Conservation (phyloP, 2,113 vertebrate genomes). For the Puma concolor region DNA sequence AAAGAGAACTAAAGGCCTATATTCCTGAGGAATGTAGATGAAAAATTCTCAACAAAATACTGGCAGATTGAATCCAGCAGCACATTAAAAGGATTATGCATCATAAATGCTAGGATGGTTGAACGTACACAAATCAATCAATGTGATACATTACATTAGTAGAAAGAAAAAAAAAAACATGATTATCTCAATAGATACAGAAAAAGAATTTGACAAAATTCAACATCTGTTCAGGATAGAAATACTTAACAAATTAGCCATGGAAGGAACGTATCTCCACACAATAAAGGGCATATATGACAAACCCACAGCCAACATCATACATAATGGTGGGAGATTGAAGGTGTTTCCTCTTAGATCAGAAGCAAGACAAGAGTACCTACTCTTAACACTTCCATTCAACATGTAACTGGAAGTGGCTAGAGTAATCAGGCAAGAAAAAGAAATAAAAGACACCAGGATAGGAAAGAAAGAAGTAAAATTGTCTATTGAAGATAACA, state of each 20-base stretch:
- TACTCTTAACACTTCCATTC: background rate
- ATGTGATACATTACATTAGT: background rate
- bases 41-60: background rate
- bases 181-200: background rate
- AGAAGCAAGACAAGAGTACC: background rate
- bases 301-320: background rate
- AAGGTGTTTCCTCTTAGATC: background rate
- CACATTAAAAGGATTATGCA: background rate
- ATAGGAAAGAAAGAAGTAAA: background rate
- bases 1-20: background rate
- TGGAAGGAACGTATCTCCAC: background rate
- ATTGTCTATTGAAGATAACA: background rate
- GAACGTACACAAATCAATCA: background rate
- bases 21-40: background rate
- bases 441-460: background rate
- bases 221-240: background rate
- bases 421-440: background rate
- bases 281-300: background rate
- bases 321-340: background rate
- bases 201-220: background rate
- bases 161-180: background rate
- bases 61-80: background rate
- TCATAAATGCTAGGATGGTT: background rate
- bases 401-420: background rate
- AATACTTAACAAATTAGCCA: background rate